Base-by-base conservation (phyloP, 1,140 invertebrate species). In the Aphidius gifuensis region DNA sequence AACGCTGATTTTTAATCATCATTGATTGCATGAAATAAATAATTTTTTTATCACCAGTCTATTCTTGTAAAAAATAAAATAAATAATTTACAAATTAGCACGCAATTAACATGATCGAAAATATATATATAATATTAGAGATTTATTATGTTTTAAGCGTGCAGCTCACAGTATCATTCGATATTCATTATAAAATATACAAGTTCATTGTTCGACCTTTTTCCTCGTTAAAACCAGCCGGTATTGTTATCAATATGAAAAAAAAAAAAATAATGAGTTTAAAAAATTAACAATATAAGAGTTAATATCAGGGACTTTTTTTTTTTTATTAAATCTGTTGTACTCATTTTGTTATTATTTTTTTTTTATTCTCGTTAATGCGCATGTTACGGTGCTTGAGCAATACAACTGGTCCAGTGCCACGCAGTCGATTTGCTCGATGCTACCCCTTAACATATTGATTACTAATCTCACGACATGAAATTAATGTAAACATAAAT, bases 171-270 rank as follows among this genome's bases (percentile, higher is more conserved):
- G 51, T 62, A 62, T 57, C 60, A 49, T 9, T 39, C 45, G 53
- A 57, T 62, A 62, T 62, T 42, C 54, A 47, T 62, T 55, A 55
- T 55, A 55, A 55, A 62, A 62, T 23, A 59, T 53, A 57, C 60
- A 62, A 62, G 60, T 62, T 62, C 60, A 62, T 62, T 62, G 60
- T 62, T 62, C 54, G 54, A 62, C 38, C 53, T 49, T 54, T 49
- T 53, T 43, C 38, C 53, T 43, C 54, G 39, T 62, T 62, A 54
- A 54, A 59, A 49, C 39, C 40, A 39, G 23, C 23, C 23, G 23
- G 23, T 32, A 46, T 9, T 45, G 7, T 45, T 45, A 9, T 45
- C 7, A 16, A 16, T 45, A 58, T 9, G 11, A 40, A 44, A 44
- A 58, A 11, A n/a, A 21, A 58, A 44, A 58, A 21, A 58, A 32